phyloP scores from a whole-genome alignment of 2,888 invertebrate genomes.

The Brachylomia viminalis region DNA sequence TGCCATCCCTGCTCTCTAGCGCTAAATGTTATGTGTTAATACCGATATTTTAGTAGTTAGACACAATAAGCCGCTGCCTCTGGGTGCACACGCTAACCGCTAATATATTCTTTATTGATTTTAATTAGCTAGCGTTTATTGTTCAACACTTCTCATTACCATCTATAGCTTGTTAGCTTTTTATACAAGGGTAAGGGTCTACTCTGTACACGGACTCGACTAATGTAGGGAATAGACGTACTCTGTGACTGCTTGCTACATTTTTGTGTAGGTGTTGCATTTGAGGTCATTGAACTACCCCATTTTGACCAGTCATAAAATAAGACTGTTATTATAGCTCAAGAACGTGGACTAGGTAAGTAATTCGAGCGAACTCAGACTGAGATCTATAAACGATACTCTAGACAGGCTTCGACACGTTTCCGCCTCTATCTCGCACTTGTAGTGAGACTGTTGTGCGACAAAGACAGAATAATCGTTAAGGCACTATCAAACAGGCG shows the following conservation, averaged over 20 bases:
- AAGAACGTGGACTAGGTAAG: too few relatives aligned
- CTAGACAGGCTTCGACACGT: too few relatives aligned
- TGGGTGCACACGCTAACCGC: slow-evolving; percentile 35
- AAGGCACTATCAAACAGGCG: too few relatives aligned
- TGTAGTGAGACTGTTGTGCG: too few relatives aligned
- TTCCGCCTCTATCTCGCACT: too few relatives aligned
- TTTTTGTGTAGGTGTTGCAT: neutral
- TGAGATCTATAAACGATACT: too few relatives aligned
- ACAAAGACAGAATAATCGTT: too few relatives aligned
- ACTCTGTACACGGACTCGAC: neutral
- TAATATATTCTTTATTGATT: slow-evolving; percentile 61
- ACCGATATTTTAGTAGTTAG: slow-evolving; percentile 69
- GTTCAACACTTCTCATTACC: slow-evolving; percentile 43
- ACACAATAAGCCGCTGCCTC: slow-evolving; percentile 62
- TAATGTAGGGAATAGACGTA: neutral
- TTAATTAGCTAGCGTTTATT: slow-evolving; percentile 59
- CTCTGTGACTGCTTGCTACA: neutral
- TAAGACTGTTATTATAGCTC: neutral
- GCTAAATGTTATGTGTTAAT: slow-evolving; percentile 66
- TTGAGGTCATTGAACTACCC: too few relatives aligned
- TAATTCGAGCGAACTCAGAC: too few relatives aligned
- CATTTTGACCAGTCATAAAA: neutral
- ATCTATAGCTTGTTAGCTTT: slow-evolving; percentile 16
- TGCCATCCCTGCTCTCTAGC: slow-evolving; percentile 54
- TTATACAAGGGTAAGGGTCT: slow-evolving; percentile 2